Conservation (phyloP, 2,888 invertebrate species). For the Gortyna flavago region DNA sequence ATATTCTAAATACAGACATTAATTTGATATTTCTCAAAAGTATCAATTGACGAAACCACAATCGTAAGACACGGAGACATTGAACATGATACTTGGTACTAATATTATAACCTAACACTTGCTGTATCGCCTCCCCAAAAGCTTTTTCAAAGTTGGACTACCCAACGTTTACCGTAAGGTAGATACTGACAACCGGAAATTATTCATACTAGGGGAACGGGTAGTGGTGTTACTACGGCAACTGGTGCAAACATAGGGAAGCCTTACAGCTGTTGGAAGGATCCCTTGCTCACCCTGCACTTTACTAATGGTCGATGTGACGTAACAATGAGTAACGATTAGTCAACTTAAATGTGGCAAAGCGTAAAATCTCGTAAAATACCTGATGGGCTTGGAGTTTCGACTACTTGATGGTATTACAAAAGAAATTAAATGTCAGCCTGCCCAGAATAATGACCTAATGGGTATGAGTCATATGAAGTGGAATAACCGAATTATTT, state of each 20-base stretch:
- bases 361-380: constrained; percentile 47
- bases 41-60: constrained; percentile 40
- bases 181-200: constrained; percentile 84
- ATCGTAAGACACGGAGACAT: constrained; percentile 13
- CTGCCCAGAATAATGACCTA: constrained; percentile 33
- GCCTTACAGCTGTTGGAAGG: constrained; percentile 68
- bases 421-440: constrained; percentile 23
- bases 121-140: constrained; percentile 50
- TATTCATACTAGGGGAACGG: constrained; percentile 73
- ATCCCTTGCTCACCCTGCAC: constrained; percentile 50
- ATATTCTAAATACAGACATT: neutral
- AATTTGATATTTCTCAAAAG: constrained; percentile 44
- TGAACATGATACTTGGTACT: constrained; percentile 25
- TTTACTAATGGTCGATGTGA: constrained; percentile 61
- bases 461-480: constrained; percentile 41
- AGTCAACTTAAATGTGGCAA: constrained; percentile 55
- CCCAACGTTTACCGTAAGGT: constrained; percentile 50
- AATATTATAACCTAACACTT: constrained; percentile 34
- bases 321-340: constrained; percentile 61
- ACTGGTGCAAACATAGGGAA: constrained; percentile 85
- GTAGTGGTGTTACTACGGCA: constrained; percentile 82
- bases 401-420: constrained; percentile 23
- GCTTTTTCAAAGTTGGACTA: constrained; percentile 63
- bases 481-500: constrained; percentile 13
- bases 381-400: constrained; percentile 39